Conservation (phyloP, 2,113 vertebrate genomes). For the Orycteropus afer region DNA sequence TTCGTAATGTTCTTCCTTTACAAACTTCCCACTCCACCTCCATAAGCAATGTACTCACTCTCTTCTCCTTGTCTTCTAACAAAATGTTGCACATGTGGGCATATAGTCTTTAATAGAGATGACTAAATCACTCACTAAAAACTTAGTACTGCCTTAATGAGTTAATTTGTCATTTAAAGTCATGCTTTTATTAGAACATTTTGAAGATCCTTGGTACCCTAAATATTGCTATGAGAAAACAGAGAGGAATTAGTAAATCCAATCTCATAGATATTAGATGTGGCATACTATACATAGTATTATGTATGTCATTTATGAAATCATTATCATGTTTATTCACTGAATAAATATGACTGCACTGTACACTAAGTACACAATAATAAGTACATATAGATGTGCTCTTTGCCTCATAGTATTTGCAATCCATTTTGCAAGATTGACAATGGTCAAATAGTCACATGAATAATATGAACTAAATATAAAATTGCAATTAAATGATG, state of each 20-base stretch:
- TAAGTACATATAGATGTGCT: not conserved
- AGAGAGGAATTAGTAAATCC: not conserved
- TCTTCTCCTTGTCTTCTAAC: not conserved
- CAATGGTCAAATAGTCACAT: not conserved
- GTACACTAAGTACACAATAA: not conserved
- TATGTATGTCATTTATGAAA: not conserved
- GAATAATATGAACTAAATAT: not conserved
- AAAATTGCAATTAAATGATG: not conserved
- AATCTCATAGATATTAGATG: not conserved
- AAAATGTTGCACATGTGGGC: not conserved
- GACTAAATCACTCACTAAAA: slow-evolving; percentile 51
- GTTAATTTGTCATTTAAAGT: slow-evolving; percentile 48
- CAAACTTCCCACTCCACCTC: slow-evolving; percentile 68
- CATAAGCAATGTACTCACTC: slow-evolving; percentile 53
- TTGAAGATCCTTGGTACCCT: not conserved
- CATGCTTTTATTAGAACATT: not conserved
- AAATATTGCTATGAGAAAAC: not conserved
- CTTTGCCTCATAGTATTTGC: not conserved
- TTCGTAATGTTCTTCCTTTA: slow-evolving; percentile 70
- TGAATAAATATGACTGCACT: not conserved
- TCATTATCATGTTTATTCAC: not conserved
- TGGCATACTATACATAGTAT: not conserved
- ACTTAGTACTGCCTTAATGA: not conserved
- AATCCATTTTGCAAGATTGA: not conserved
- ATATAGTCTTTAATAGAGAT: slow-evolving; percentile 14